These are phyloP conservation scores for Monochamus alternatus DNA, from an alignment of 2,888 invertebrate genomes.

Conservation along the genomic window DNA sequence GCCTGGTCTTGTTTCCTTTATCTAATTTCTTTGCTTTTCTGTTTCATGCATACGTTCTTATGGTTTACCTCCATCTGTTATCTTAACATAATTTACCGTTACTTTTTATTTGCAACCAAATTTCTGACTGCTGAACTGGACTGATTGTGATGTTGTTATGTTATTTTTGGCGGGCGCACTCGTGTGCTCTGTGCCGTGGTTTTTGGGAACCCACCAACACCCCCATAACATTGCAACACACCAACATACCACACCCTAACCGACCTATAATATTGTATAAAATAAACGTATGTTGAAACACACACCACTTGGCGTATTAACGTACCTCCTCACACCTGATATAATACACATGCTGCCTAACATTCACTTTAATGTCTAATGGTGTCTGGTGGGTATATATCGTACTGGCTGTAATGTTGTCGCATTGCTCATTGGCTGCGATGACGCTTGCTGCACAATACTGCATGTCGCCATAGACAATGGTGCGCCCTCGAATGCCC, in stretches of 20 bases:
- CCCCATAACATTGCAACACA: conserved; percentile 46
- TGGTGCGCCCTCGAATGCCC: conserved; percentile 88
- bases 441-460: conserved; percentile 72
- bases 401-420: conserved; percentile 70
- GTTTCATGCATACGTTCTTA: conserved; percentile 70
- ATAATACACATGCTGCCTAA: conserved; percentile 52
- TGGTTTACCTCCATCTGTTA: conserved; percentile 52
- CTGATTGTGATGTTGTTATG: conserved; percentile 55
- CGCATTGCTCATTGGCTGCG: conserved; percentile 71
- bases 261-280: conserved; percentile 39
- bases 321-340: conserved; percentile 29
- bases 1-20: conserved; percentile 30
- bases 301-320: conserved; percentile 41
- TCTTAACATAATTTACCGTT: conserved; percentile 46
- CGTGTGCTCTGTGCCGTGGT: conserved; percentile 55
- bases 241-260: conserved; percentile 46
- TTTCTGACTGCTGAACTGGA: conserved; percentile 51
- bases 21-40: conserved; percentile 65
- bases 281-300: conserved; percentile 44
- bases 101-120: conserved; percentile 50
- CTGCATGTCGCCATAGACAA: conserved; percentile 77
- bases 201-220: conserved; percentile 67
- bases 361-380: conserved; percentile 55
- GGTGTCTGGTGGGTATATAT: conserved; percentile 69
- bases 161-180: conserved; percentile 54